Evolutionary conservation across 2,888 invertebrate species (phyloP).

Genomic region (Chaitophorus viminalis): DNA sequence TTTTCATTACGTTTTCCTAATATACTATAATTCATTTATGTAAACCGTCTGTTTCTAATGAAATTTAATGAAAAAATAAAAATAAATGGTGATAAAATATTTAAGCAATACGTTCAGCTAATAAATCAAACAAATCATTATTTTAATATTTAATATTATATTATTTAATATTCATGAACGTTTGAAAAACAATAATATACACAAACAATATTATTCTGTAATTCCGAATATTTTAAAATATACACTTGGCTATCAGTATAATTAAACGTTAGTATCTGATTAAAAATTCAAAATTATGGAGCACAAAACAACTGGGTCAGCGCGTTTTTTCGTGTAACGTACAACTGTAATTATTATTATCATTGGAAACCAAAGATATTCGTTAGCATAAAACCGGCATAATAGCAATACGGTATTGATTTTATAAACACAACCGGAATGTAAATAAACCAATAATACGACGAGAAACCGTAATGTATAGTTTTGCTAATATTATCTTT

Average conservation of each 20-base stretch:
- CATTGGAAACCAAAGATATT: constrained; percentile 41
- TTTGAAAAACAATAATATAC: neutral
- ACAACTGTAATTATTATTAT: constrained; percentile 22
- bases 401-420: constrained; percentile 42
- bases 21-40: neutral
- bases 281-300: constrained; percentile 35
- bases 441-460: constrained; percentile 38
- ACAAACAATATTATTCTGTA: neutral
- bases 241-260: constrained; percentile 10
- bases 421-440: constrained; percentile 46
- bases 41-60: neutral
- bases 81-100: neutral
- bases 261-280: constrained; percentile 17
- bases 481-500: constrained; percentile 39
- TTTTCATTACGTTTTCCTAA: no score
- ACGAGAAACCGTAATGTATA: neutral
- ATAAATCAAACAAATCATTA: constrained; percentile 5
- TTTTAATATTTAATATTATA: no score
- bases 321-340: constrained; percentile 18
- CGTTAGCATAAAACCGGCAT: constrained; percentile 48
- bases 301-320: constrained; percentile 38
- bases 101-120: neutral
- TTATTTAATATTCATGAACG: neutral
- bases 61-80: constrained; percentile 5
- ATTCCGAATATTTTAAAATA: neutral